Evolutionary conservation across 2,797 vertebrate genomes (phyloP), one percentile per base, ranked within the genome.

Genomic region (Euthynnus affinis): DNA sequence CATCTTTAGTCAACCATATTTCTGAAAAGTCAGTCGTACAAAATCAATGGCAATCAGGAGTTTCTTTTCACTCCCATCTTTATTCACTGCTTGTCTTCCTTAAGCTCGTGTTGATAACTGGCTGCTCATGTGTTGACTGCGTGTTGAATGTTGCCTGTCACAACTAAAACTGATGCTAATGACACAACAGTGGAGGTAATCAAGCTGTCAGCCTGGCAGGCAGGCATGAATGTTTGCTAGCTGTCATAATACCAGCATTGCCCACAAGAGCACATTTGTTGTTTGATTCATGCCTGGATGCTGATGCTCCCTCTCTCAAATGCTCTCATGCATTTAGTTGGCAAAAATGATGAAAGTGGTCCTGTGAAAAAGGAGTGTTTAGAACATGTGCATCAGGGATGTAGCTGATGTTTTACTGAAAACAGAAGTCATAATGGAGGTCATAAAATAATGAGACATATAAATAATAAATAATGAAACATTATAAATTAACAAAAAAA

Each of bases 111-210:
- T 34, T 34, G 44, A 49, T 52, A 40, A 70, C 73, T 34, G 58
- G 60, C 49, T 70, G 59, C 62, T 61, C 22, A 2, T 70, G 59
- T 76, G 57, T 44, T 62, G 55, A 63, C 70, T 78, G 60, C 75
- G 25, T 72, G 80, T 72, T 79, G 48, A 77, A 64, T 78, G 84
- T 80, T 76, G 72, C 83, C 76, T 88, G 87, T 92, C 88, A 87
- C 73, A 70, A 80, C 53, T 86, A 74, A 84, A 85, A 76, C 78
- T 66, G 82, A 90, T 75, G 67, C 85, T 90, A 89, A 89, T 90
- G 83, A 77, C 64, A 71, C 80, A 74, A 75, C 70, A 71, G 71
- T 83, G 83, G 81, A 79, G 78, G 74, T 86, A 85, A 91, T 86
- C 87, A 91, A 88, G 84, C 88, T 83, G 84, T 85, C 88, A 81